Conservation (phyloP, 2,113 vertebrate genomes). For the Oceanodroma tethys region DNA sequence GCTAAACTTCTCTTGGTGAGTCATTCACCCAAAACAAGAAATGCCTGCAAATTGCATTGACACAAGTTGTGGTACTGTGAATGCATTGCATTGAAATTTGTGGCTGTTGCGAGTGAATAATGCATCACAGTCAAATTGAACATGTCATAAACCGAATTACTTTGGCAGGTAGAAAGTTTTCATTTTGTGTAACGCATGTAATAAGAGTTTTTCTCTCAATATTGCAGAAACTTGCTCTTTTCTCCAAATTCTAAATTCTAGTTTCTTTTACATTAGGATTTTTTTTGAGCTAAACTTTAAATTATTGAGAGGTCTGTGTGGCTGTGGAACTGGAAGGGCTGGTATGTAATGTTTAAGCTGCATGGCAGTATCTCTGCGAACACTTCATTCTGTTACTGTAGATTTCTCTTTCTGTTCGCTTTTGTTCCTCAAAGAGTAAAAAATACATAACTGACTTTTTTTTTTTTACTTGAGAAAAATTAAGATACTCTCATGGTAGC, state of each 20-base stretch:
- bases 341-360: not conserved
- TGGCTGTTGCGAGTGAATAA: not conserved
- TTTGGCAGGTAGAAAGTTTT: not conserved
- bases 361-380: not conserved
- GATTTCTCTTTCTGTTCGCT: not conserved
- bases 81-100: not conserved
- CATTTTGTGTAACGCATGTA: not conserved
- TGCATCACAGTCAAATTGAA: not conserved
- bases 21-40: not conserved
- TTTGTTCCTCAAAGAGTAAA: not conserved
- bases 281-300: not conserved
- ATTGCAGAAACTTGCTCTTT: not conserved
- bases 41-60: not conserved
- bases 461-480: not conserved
- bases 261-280: not conserved
- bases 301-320: not conserved
- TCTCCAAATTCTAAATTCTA: not conserved
- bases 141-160: fast-evolving
- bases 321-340: not conserved
- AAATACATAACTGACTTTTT: not conserved
- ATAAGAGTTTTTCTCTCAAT: not conserved
- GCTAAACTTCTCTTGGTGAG: not conserved
- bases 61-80: not conserved
- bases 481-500: not conserved
- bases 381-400: not conserved